A percentile compares a stretch with the other conserved stretches of the same genome.
phyloP scores from a whole-genome alignment of 2,797 vertebrate genomes.

The Chaetophractus vellerosus region DNA sequence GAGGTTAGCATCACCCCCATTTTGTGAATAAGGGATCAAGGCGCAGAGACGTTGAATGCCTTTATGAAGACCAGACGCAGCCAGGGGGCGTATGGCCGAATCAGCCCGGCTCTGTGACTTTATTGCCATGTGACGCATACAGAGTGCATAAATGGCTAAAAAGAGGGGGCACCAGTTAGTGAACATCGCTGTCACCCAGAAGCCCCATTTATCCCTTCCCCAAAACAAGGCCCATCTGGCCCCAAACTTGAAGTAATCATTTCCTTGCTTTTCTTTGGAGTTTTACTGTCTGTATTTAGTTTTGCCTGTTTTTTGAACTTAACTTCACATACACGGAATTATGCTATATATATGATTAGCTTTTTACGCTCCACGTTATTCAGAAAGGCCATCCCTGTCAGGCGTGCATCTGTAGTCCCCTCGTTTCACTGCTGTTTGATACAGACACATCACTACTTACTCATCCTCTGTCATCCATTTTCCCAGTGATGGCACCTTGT shows the following conservation, averaged over 20 bases:
- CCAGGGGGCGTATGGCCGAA: background rate
- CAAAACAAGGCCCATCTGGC: background rate
- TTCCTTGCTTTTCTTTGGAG: background rate
- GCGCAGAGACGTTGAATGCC: conserved; percentile 10
- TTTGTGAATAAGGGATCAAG: conserved; percentile 43
- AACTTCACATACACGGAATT: background rate
- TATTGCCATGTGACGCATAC: background rate
- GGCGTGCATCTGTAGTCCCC: background rate
- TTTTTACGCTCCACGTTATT: background rate
- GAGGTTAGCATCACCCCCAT: background rate
- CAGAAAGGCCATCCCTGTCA: background rate
- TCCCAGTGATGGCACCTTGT: background rate
- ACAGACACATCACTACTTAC: background rate
- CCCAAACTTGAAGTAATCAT: background rate
- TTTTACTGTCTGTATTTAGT: background rate
- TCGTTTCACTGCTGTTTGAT: background rate
- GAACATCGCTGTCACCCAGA: background rate
- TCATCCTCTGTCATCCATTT: background rate
- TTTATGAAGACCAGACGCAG: background rate
- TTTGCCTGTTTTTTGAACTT: background rate
- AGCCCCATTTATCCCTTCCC: background rate
- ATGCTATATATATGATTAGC: background rate
- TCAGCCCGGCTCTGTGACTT: background rate
- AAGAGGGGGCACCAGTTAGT: background rate
- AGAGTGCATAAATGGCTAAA: background rate